Evolutionary conservation across 2,113 vertebrate genomes (phyloP).

Genomic region (Ailuropoda melanoleuca): DNA sequence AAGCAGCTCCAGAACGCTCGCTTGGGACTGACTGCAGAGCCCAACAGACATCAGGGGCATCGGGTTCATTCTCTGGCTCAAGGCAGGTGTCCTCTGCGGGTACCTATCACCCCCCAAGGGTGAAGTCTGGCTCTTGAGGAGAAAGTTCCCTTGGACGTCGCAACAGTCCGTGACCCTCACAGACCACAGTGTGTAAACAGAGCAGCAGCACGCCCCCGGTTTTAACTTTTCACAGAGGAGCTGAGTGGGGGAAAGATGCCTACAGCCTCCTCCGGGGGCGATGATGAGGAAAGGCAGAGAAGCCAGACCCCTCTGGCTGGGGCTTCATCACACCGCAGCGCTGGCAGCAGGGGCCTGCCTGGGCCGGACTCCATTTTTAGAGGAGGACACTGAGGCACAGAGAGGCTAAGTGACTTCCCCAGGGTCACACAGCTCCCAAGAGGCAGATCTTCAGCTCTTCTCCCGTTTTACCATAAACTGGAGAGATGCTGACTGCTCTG

Average conservation of each 20-base stretch:
- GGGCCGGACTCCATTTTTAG: background rate
- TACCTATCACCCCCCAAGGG: fast-evolving
- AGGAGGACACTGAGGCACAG: background rate
- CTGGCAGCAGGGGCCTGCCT: fast-evolving
- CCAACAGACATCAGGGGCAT: fast-evolving
- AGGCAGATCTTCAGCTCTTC: background rate
- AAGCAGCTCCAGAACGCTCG: background rate
- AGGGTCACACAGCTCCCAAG: background rate
- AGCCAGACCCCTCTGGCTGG: background rate
- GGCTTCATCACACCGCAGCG: fast-evolving
- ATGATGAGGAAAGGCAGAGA: background rate
- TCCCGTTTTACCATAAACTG: fast-evolving
- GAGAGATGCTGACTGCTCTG: background rate
- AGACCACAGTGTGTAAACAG: background rate
- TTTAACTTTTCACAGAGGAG: background rate
- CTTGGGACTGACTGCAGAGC: background rate
- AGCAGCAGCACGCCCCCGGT: background rate
- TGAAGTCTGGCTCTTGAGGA: background rate
- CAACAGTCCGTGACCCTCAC: no score
- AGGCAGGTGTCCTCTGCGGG: fast-evolving
- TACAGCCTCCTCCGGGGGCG: fast-evolving
- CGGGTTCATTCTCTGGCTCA: no score
- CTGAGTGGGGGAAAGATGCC: background rate
- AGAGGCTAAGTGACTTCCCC: background rate
- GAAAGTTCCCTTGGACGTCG: fast-evolving